Evolutionary conservation across 1,140 invertebrate species (phyloP).

Genomic region (Drosophila kanapiae): DNA sequence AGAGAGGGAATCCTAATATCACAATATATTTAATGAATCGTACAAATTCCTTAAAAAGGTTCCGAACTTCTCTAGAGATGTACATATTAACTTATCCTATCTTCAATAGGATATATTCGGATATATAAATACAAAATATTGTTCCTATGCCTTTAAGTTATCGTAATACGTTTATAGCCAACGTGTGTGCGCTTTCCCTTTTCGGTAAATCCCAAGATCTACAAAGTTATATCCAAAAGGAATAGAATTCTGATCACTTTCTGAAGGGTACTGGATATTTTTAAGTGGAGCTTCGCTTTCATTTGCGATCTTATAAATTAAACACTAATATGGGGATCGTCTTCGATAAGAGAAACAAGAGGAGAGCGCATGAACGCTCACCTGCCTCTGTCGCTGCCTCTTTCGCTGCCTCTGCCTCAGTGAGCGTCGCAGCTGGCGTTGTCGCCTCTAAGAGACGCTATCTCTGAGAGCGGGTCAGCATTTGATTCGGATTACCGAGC

Average conservation of each 20-base stretch:
- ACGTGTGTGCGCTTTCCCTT: not conserved
- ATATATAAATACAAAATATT: no score
- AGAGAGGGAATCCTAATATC: no score
- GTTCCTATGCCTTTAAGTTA: not conserved
- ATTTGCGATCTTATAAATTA: conserved; percentile 10
- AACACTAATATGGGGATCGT: not conserved
- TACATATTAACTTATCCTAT: not conserved
- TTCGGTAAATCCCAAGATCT: not conserved
- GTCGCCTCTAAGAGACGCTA: conserved; percentile 11
- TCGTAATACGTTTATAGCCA: not conserved
- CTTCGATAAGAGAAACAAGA: conserved; percentile 31
- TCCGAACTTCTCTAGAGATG: no score
- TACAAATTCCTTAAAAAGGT: no score
- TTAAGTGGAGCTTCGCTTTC: not conserved
- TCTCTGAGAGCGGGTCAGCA: conserved; percentile 33
- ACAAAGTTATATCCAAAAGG: not conserved
- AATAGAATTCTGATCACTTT: not conserved
- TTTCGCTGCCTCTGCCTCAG: conserved; percentile 14
- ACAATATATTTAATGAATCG: no score
- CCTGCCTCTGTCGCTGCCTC: conserved; percentile 17
- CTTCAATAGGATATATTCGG: not conserved
- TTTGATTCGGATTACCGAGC: conserved; percentile 13
- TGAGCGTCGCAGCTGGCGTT: conserved; percentile 15
- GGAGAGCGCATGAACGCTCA: conserved; percentile 36
- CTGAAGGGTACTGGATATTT: not conserved